A percentile compares a stretch with the other conserved stretches of the same genome.
phyloP scores from a whole-genome alignment of 92 coral and sea anemone genomes.

The Porites lobata region DNA sequence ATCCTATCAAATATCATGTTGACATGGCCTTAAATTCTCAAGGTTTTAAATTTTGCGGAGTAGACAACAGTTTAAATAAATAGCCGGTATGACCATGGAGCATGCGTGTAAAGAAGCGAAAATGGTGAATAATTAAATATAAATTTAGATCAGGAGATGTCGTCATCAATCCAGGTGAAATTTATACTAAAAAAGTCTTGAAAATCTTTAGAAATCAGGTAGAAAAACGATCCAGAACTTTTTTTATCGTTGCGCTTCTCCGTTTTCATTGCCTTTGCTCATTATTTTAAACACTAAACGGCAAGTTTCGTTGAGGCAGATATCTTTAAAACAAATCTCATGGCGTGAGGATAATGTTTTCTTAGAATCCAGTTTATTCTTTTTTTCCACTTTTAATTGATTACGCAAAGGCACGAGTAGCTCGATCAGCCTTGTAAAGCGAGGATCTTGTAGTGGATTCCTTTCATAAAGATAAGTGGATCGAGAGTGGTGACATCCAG shows the following conservation, averaged over 20 bases:
- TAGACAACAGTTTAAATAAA: too few species aligned
- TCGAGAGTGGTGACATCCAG: neutral
- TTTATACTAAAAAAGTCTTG: neutral
- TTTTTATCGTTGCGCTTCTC: neutral
- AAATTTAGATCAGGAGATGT: neutral
- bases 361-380: neutral
- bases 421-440: constrained; percentile 66
- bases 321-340: constrained; percentile 62
- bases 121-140: too few species aligned
- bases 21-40: too few species aligned
- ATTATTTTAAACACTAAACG: constrained; percentile 65
- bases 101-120: too few species aligned
- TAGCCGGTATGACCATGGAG: too few species aligned
- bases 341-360: neutral
- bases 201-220: neutral
- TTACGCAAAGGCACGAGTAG: constrained; percentile 59
- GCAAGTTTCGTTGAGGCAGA: constrained; percentile 76
- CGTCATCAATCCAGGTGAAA: neutral
- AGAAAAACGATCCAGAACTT: neutral
- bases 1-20: too few species aligned
- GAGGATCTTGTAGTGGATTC: constrained; percentile 59
- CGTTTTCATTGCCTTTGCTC: constrained; percentile 42
- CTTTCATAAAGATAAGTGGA: constrained; percentile 19
- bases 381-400: neutral
- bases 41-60: too few species aligned